These are phyloP conservation scores for Cephus rjabovi DNA, from an alignment of 2,888 invertebrate species.

Conservation along the genomic window DNA sequence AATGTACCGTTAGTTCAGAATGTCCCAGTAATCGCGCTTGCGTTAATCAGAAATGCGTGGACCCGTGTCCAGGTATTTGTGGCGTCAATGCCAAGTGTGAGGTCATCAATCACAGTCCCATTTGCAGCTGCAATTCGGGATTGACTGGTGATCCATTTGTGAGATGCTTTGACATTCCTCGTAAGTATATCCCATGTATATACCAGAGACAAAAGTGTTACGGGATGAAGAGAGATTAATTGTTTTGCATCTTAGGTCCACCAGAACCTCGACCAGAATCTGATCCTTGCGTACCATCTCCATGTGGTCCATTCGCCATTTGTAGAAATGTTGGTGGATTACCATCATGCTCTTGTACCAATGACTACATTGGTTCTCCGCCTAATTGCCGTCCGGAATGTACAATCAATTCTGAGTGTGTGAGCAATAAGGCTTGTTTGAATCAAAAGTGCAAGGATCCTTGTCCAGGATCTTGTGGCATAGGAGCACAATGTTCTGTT, in stretches of 20 bases:
- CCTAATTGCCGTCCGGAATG: constrained; percentile 76
- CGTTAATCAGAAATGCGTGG: constrained; percentile 79
- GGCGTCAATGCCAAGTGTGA: constrained; percentile 71
- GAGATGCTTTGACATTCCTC: constrained; percentile 50
- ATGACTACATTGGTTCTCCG: constrained; percentile 72
- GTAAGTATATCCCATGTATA: constrained; percentile 6
- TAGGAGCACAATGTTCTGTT: constrained; percentile 75
- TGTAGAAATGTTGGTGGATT: constrained; percentile 47
- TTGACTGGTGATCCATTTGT: constrained; percentile 70
- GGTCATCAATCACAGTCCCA: constrained; percentile 71
- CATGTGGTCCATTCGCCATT: constrained; percentile 69
- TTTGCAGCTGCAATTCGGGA: constrained; percentile 70
- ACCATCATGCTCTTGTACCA: constrained; percentile 71
- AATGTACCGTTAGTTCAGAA: constrained; percentile 81
- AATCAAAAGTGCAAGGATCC: constrained; percentile 72
- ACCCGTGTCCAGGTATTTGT: constrained; percentile 74
- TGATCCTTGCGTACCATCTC: constrained; percentile 65
- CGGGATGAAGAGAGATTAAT: background rate
- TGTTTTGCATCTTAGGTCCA: constrained; percentile 1
- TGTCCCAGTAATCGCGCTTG: constrained; percentile 79
- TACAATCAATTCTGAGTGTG: constrained; percentile 73
- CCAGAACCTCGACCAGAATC: constrained; percentile 36
- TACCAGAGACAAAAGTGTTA: background rate
- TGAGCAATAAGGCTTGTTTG: constrained; percentile 71
- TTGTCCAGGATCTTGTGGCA: constrained; percentile 77